These are phyloP conservation scores for Peromyscus maniculatus DNA, from an alignment of 2,113 vertebrate species.

Conservation along the genomic window DNA sequence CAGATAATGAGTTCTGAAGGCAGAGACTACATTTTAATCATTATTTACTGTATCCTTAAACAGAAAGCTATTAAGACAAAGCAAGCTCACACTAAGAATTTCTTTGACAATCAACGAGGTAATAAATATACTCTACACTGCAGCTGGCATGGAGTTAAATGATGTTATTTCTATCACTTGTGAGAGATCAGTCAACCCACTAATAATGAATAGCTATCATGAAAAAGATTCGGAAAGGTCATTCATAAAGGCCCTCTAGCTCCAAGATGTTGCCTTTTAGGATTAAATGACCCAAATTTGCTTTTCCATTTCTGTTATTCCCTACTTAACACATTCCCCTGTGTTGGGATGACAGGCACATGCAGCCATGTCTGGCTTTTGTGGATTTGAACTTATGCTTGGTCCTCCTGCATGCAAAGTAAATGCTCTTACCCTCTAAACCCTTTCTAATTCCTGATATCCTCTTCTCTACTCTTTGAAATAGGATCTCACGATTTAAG, in stretches of 20 bases:
- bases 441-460: not conserved
- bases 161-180: not conserved
- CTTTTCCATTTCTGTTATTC: not conserved
- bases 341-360: not conserved
- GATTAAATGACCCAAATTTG: not conserved
- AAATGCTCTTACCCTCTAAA: not conserved
- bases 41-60: not conserved
- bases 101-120: not conserved
- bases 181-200: not conserved
- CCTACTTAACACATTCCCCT: not conserved
- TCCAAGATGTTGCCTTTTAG: not conserved
- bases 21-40: not conserved
- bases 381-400: not conserved
- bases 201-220: not conserved
- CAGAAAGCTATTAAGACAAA: not conserved
- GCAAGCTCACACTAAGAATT: not conserved
- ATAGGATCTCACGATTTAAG: not conserved
- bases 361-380: not conserved
- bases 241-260: not conserved
- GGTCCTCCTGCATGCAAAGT: not conserved
- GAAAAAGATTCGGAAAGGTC: not conserved
- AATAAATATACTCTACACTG: not conserved
- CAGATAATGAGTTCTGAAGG: constrained; percentile 37
- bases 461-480: not conserved
- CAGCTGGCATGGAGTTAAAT: not conserved